Conservation (phyloP, 1,140 invertebrate species). For the Ceratina calcarata region DNA sequence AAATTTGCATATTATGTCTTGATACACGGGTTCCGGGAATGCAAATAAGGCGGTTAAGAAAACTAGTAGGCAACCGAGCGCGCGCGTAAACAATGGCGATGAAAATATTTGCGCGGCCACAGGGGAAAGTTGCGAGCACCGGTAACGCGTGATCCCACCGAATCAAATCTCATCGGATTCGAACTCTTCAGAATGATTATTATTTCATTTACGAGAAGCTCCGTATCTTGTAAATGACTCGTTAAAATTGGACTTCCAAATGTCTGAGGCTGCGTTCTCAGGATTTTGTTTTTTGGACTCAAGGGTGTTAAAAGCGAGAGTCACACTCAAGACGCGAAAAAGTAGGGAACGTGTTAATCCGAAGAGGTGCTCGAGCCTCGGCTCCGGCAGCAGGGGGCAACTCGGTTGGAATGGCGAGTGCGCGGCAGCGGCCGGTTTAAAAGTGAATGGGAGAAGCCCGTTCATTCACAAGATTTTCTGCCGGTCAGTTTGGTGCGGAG, state of each 20-base stretch:
- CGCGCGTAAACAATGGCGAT: constrained; percentile 43
- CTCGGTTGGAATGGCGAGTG: constrained; percentile 9
- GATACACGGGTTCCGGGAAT: constrained; percentile 49
- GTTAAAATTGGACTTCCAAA: too few species aligned
- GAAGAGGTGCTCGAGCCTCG: background rate
- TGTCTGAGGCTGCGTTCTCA: too few species aligned
- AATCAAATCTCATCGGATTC: background rate
- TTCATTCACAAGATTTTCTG: constrained; percentile 79
- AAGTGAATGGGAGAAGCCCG: constrained; percentile 77
- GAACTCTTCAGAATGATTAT: too few species aligned
- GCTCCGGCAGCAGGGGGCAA: constrained; percentile 1
- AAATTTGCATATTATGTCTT: constrained; percentile 50
- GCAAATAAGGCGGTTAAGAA: constrained; percentile 49
- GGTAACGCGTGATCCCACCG: background rate
- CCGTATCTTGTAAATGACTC: too few species aligned
- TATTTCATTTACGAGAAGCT: too few species aligned
- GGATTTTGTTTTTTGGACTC: too few species aligned
- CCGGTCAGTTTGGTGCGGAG: constrained; percentile 58
- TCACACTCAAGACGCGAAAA: too few species aligned
- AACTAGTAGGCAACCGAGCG: constrained; percentile 42
- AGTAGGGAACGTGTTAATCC: background rate
- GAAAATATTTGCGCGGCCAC: constrained; percentile 35
- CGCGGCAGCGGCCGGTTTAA: constrained; percentile 66
- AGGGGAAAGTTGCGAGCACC: constrained; percentile 14
- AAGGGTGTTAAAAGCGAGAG: too few species aligned